Evolutionary conservation across 2,797 vertebrate genomes (phyloP).

Genomic region (Adrianichthys oophorus): DNA sequence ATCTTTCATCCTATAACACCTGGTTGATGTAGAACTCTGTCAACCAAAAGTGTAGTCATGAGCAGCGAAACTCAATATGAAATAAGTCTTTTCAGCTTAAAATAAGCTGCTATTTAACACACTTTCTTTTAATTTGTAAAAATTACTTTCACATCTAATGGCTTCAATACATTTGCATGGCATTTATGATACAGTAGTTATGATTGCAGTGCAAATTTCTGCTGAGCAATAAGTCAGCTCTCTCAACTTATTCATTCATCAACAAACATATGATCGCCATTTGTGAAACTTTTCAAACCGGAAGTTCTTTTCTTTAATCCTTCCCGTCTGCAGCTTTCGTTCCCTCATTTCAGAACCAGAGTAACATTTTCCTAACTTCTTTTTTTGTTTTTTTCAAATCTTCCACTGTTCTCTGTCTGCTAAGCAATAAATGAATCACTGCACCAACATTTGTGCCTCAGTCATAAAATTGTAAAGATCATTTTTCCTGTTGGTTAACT

Average conservation of each 20-base stretch:
- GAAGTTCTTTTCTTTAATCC: slow-evolving; percentile 49
- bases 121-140: no score
- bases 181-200: slow-evolving; percentile 6
- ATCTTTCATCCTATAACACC: neutral
- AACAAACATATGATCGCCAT: slow-evolving; percentile 30
- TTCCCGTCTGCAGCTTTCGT: slow-evolving; percentile 46
- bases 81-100: neutral
- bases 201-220: slow-evolving; percentile 11
- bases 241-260: slow-evolving; percentile 39
- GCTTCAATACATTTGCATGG: neutral
- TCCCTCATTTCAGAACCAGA: slow-evolving; percentile 43
- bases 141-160: neutral
- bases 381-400: slow-evolving; percentile 15
- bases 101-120: neutral
- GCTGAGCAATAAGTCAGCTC: slow-evolving; percentile 20
- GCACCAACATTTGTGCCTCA: slow-evolving; percentile 53
- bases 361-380: slow-evolving; percentile 52
- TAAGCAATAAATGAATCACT: slow-evolving; percentile 62
- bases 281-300: slow-evolving; percentile 58
- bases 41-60: no score
- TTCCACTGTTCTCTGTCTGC: slow-evolving; percentile 55
- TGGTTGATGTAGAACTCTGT: neutral
- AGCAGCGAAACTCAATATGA: neutral
- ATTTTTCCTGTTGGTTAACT: slow-evolving; percentile 28
- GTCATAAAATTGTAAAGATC: slow-evolving; percentile 26